Evolutionary conservation across 2,113 vertebrate species (phyloP).

Genomic region (Mastomys natalensis): DNA sequence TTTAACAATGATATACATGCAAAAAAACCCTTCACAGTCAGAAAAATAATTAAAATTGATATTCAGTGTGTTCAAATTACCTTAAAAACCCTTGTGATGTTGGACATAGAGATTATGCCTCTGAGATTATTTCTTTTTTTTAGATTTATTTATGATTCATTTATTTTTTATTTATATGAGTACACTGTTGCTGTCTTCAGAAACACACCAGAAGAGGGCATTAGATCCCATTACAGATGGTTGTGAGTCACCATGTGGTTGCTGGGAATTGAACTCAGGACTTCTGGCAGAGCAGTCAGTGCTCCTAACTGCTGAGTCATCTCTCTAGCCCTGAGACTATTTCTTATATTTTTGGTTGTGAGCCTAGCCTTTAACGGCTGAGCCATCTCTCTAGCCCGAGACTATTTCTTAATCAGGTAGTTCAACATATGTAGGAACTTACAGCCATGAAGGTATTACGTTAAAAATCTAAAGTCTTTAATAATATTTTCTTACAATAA

Average conservation of each 20-base stretch:
- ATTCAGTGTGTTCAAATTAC: background rate
- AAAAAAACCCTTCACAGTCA: background rate
- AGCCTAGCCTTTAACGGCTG: too few relatives aligned
- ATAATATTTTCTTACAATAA: background rate
- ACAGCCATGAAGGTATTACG: background rate
- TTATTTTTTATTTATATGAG: too few relatives aligned
- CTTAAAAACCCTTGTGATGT: background rate
- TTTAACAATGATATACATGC: background rate
- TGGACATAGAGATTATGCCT: background rate
- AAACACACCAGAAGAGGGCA: too few relatives aligned
- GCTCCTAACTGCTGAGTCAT: too few relatives aligned
- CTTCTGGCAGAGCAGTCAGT: too few relatives aligned
- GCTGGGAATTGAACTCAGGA: too few relatives aligned
- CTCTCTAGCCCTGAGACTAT: background rate
- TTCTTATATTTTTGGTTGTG: too few relatives aligned
- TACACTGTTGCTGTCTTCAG: too few relatives aligned
- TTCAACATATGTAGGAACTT: conserved; percentile 32
- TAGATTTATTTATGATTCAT: background rate
- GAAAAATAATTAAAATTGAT: conserved; percentile 40
- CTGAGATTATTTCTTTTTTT: background rate
- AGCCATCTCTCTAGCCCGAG: background rate
- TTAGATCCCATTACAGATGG: too few relatives aligned
- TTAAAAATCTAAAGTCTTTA: background rate
- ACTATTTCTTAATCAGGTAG: background rate
- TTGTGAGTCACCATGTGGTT: too few relatives aligned